A percentile compares a stretch with the other conserved stretches of the same genome.
phyloP scores from a whole-genome alignment of 2,888 invertebrate genomes.

The Clunio marinus region DNA sequence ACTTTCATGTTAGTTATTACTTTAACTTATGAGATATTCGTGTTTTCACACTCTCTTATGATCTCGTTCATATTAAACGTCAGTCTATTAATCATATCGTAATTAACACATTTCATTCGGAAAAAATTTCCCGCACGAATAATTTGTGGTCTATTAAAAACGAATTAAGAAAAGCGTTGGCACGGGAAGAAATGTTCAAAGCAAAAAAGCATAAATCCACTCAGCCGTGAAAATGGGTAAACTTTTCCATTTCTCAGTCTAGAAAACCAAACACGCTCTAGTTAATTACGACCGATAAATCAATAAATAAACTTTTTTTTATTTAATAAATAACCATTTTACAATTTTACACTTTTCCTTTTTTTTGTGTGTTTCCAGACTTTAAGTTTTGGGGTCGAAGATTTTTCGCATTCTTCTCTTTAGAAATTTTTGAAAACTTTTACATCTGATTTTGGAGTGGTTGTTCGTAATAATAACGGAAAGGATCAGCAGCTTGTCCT shows the following conservation, averaged over 20 bases:
- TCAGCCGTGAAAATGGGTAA: slow-evolving; percentile 12
- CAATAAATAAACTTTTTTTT: slow-evolving; percentile 31
- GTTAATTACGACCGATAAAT: slow-evolving; percentile 5
- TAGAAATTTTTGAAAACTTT: background rate
- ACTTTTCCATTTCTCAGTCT: background rate
- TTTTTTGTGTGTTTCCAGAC: background rate
- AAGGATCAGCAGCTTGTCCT: slow-evolving; percentile 55
- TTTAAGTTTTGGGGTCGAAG: background rate
- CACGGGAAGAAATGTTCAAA: too few relatives aligned
- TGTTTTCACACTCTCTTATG: background rate
- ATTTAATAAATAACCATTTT: slow-evolving; percentile 21
- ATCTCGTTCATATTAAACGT: background rate
- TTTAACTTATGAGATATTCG: background rate
- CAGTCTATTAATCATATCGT: slow-evolving; percentile 34
- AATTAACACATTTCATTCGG: slow-evolving; percentile 21
- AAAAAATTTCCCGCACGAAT: background rate
- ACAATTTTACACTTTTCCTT: slow-evolving; percentile 17
- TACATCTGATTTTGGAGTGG: slow-evolving; percentile 27
- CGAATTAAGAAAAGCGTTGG: background rate
- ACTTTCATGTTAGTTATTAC: background rate
- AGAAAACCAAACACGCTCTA: background rate
- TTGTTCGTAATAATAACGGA: slow-evolving; percentile 56
- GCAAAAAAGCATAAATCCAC: slow-evolving; percentile 11
- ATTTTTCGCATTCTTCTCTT: background rate
- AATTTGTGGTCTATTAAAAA: slow-evolving; percentile 11